phyloP scores from a whole-genome alignment of 1,140 invertebrate genomes.

The Ctenoplectra terminalis region DNA sequence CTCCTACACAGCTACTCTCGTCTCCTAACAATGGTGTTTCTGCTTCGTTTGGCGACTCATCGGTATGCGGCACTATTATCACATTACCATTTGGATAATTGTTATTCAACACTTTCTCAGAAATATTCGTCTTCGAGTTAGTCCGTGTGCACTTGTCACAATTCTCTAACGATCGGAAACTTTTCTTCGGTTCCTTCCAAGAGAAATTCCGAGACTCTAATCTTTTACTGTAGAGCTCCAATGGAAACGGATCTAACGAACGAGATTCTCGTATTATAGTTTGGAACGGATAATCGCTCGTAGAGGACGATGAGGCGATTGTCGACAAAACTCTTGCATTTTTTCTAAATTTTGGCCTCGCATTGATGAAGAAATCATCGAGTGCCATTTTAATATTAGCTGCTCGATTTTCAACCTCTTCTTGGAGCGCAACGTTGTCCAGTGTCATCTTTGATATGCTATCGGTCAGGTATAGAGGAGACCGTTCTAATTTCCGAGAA shows the following conservation, averaged over 20 bases:
- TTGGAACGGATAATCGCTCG: constrained; percentile 80
- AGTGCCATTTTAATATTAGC: constrained; percentile 77
- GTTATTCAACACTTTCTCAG: constrained; percentile 83
- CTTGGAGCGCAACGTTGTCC: constrained; percentile 79
- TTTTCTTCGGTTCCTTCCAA: constrained; percentile 73
- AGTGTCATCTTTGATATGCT: constrained; percentile 82
- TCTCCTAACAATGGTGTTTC: constrained; percentile 84
- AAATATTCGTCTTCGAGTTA: constrained; percentile 78
- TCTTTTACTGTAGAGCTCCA: constrained; percentile 54
- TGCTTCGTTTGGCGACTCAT: constrained; percentile 75
- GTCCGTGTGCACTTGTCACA: constrained; percentile 80
- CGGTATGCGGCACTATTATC: constrained; percentile 73
- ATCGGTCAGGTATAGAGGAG: constrained; percentile 74
- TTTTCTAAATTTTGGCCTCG: constrained; percentile 69
- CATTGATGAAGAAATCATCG: constrained; percentile 76
- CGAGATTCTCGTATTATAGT: constrained; percentile 81
- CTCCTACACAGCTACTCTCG: constrained; percentile 81
- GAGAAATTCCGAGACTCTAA: constrained; percentile 56
- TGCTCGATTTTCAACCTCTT: constrained; percentile 77
- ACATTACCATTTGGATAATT: constrained; percentile 85
- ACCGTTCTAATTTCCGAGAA: constrained; percentile 68
- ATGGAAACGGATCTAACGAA: constrained; percentile 82
- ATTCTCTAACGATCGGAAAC: constrained; percentile 77
- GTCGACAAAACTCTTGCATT: constrained; percentile 81
- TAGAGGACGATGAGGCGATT: constrained; percentile 83